phyloP scores from a whole-genome alignment of 2,888 invertebrate genomes.

The Pandemis heparana region DNA sequence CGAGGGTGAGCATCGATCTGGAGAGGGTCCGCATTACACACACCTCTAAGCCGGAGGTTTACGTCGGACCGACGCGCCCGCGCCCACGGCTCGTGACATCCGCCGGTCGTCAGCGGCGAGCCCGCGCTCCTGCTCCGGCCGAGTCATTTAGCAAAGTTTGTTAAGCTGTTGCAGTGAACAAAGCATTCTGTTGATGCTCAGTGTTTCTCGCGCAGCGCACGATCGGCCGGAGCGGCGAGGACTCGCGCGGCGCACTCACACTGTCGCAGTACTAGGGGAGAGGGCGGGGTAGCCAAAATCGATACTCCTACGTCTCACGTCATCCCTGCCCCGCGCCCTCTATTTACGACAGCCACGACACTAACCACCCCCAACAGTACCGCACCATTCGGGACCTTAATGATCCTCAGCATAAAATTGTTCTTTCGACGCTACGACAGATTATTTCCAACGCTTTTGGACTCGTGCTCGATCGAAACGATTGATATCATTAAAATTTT shows the following conservation, averaged over 20 bases:
- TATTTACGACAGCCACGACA: slow-evolving; percentile 70
- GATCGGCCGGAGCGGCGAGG: slow-evolving; percentile 63
- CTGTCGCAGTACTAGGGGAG: slow-evolving; percentile 78
- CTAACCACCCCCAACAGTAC: slow-evolving; percentile 81
- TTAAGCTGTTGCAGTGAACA: slow-evolving; percentile 61
- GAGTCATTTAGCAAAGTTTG: slow-evolving; percentile 58
- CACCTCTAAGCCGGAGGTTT: slow-evolving; percentile 28
- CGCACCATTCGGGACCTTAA: slow-evolving; percentile 79
- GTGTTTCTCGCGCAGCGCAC: slow-evolving; percentile 62
- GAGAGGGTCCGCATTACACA: slow-evolving; percentile 42
- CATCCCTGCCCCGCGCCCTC: slow-evolving; percentile 70
- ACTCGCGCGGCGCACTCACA: slow-evolving; percentile 79
- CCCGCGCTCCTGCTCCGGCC: slow-evolving; percentile 51
- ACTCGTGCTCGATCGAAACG: slow-evolving; percentile 49
- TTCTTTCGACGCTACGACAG: slow-evolving; percentile 57
- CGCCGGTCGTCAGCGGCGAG: slow-evolving; percentile 44
- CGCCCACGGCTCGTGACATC: slow-evolving; percentile 40
- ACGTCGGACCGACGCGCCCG: slow-evolving; percentile 15
- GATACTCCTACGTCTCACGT: slow-evolving; percentile 81
- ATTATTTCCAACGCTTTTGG: slow-evolving; percentile 54
- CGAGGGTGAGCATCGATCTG: slow-evolving; percentile 41
- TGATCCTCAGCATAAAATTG: slow-evolving; percentile 70
- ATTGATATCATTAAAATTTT: slow-evolving; percentile 54
- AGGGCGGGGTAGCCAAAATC: slow-evolving; percentile 83
- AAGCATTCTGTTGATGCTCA: slow-evolving; percentile 72